Conservation (phyloP, 2,797 vertebrate species). For the Sebastiscus albofasciatus region DNA sequence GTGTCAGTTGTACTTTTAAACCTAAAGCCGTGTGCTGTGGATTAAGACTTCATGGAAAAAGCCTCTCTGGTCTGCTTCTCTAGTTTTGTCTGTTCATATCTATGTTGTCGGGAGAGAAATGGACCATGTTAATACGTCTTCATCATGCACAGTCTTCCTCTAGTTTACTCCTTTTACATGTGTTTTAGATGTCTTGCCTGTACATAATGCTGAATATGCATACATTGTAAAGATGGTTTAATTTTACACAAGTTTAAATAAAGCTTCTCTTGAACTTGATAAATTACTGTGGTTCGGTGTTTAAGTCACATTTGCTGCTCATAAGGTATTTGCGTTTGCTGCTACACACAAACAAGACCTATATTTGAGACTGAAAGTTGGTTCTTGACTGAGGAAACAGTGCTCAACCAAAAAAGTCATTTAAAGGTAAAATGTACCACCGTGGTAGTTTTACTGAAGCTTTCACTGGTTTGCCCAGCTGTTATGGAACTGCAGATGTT, state of each 20-base stretch:
- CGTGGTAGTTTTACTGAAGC: accelerated
- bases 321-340: neutral
- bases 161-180: conserved; percentile 12
- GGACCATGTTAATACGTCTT: conserved; percentile 52
- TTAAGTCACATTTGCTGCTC: neutral
- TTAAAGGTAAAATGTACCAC: too few species aligned
- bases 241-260: conserved; percentile 70
- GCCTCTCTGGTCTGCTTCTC: conserved; percentile 34
- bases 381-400: too few species aligned
- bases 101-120: conserved; percentile 40
- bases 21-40: neutral
- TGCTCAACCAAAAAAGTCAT: too few species aligned
- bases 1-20: neutral
- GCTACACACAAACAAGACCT: too few species aligned
- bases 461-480: too few species aligned
- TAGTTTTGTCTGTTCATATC: conserved; percentile 35
- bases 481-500: too few species aligned
- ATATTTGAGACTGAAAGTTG: too few species aligned
- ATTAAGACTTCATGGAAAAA: neutral
- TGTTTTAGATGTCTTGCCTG: conserved; percentile 56
- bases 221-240: conserved; percentile 67
- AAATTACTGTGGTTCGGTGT: neutral
- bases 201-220: conserved; percentile 70
- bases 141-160: conserved; percentile 68
- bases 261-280: conserved; percentile 61